Base-by-base conservation (phyloP, 2,888 invertebrate genomes). In the Agrotis exclamationis region DNA sequence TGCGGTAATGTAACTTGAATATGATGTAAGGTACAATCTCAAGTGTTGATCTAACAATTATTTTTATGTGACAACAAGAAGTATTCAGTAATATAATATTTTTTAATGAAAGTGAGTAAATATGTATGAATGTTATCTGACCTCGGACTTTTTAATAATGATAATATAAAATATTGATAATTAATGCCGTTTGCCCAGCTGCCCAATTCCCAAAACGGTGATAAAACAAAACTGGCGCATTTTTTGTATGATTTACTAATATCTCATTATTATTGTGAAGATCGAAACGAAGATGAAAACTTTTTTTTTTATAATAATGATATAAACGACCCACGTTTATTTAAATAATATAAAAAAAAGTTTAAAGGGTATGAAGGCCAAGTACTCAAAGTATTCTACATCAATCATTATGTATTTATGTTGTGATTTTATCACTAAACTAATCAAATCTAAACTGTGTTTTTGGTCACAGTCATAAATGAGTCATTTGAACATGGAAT, bases 181-280 rank as follows among this genome's bases (percentile, higher is more conserved):
- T 39, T 24, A 44, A 6, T 48, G 22, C 4, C 44, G 9, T 67
- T 62, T 58, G 33, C n/a, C 6, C 45, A 82, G 44, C 20, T 54
- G 39, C 11, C 11, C 9, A 1, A 39, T 1, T 39, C 39, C 13
- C 50, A 56, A 4, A 47, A 45, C 0, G 48, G 28, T 18, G n/a
- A 53, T 51, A 33, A 39, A n/a, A 56, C 20, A n/a, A 3, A 20
- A 58, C 18, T 11, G 45, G 47, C 47, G 51, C n/a, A 24, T 54
- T 58, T 33, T 20, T n/a, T n/a, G n/a, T n/a, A n/a, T n/a, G n/a
- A n/a, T n/a, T n/a, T n/a, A n/a, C n/a, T n/a, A n/a, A n/a, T n/a
- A n/a, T n/a, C n/a, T n/a, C n/a, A n/a, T n/a, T n/a, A n/a, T n/a
- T n/a, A n/a, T n/a, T n/a, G n/a, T n/a, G n/a, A n/a, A n/a, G n/a